These are phyloP conservation scores for Eupithecia insigniata DNA, from an alignment of 2,888 invertebrate genomes.

Conservation along the genomic window DNA sequence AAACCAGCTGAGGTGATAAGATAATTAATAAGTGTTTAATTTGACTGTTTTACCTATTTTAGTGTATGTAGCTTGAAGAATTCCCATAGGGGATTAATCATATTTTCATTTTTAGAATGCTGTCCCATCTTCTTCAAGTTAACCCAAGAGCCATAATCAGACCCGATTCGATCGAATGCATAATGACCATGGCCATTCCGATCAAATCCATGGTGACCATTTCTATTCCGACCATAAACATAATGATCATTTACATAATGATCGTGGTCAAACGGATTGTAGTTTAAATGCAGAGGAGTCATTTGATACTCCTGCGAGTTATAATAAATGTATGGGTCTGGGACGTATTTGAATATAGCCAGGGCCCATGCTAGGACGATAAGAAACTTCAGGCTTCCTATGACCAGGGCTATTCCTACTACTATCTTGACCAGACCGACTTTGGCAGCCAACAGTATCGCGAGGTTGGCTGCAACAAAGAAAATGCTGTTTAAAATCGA, in stretches of 20 bases:
- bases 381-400: constrained; percentile 66
- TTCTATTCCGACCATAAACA: constrained; percentile 11
- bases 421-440: constrained; percentile 72
- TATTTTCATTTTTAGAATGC: constrained; percentile 17
- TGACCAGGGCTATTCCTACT: constrained; percentile 64
- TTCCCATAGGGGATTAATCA: constrained; percentile 32
- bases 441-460: constrained; percentile 69
- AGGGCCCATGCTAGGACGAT: constrained; percentile 71
- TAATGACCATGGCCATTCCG: constrained; percentile 10
- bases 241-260: constrained; percentile 34
- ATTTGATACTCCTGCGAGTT: constrained; percentile 43
- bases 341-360: constrained; percentile 67
- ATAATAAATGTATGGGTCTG: constrained; percentile 64
- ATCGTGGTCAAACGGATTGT: constrained; percentile 39
- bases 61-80: constrained; percentile 35
- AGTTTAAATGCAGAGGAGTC: constrained; percentile 35
- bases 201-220: constrained; percentile 7
- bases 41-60: constrained; percentile 40
- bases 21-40: not conserved
- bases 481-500: constrained; percentile 39
- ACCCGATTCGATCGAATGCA: not conserved
- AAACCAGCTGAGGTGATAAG: not conserved
- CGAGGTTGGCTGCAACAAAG: constrained; percentile 76
- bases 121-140: constrained; percentile 18
- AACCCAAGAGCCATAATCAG: constrained; percentile 3